Base-by-base conservation (phyloP, 2,888 invertebrate species). In the Congeria kusceri region DNA sequence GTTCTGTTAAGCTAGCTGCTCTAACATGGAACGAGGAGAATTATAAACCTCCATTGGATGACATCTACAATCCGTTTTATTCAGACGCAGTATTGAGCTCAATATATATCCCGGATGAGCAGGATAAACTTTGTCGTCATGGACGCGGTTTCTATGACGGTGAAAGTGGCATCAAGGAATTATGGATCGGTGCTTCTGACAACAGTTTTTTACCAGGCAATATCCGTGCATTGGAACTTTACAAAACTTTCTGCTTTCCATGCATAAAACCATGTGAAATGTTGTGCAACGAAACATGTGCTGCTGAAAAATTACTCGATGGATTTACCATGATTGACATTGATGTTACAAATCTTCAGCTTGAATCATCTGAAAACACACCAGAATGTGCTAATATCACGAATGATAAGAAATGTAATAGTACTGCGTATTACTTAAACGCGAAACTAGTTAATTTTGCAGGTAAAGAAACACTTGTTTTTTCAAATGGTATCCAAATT, bases 81-180 rank as follows among this genome's bases (percentile, higher is more conserved):
- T 65, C 77, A 32, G 69, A 83, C 9, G 81, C 84, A 29, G 44
- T 77, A 15, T 11, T 87, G 5, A 53, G 23, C 29, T 20, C 46
- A 27, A 68, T 87, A 3, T 57, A 76, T 28, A 58, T 87, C 9
- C 87, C 87, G 44, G 47, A 83, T 15, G 32, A 28, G 18, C 32
- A 49, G 3, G 71, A 77, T 20, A 80, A 77, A 18, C 76, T 68
- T 5, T 88, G 88, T 67, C 63, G 70, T 15, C 72, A 85, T 64
- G 87, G 88, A 39, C n/a, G 57, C 23, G 81, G 79, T 5, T 88
- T 86, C 65, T 86, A 71, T 68, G 87, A 87, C 29, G 71, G 69
- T 1, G 85, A 86, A 64, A 87, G 88, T 72, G 77, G 83, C 15
- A 81, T 88, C 15, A 85, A 85, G 39, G 86, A 87, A 57, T 71